These are phyloP conservation scores for Ovis canadensis DNA, from an alignment of 2,113 vertebrate genomes.

Conservation along the genomic window DNA sequence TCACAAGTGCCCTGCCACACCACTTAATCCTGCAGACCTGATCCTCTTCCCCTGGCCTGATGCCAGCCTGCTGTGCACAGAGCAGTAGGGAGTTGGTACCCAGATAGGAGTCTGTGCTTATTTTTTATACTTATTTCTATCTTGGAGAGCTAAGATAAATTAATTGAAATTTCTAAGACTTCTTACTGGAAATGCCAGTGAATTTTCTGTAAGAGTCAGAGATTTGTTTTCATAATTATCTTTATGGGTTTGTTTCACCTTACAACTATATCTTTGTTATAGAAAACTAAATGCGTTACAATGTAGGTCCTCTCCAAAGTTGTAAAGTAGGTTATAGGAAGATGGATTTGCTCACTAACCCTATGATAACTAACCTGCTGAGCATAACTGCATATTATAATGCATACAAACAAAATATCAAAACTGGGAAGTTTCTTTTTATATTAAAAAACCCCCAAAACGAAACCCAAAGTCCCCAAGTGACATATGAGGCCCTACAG, in stretches of 20 bases:
- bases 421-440: background rate
- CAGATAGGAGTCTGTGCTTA: background rate
- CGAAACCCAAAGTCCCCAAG: background rate
- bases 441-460: background rate
- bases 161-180: background rate
- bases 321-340: background rate
- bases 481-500: background rate
- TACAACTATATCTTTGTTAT: background rate
- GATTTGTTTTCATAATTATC: background rate
- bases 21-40: background rate
- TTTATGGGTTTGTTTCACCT: background rate
- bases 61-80: background rate
- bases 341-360: background rate
- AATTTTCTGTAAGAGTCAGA: background rate
- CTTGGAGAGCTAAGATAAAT: background rate
- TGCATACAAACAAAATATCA: background rate
- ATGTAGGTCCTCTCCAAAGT: background rate
- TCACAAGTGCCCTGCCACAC: fast-evolving
- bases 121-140: background rate
- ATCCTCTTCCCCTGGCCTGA: background rate
- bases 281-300: background rate
- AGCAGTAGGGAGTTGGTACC: background rate
- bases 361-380: background rate
- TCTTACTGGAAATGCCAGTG: background rate
- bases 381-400: background rate